Evolutionary conservation across 1,140 invertebrate genomes (phyloP), one percentile per base, ranked within the genome.

Genomic region (Achroia grisella): DNA sequence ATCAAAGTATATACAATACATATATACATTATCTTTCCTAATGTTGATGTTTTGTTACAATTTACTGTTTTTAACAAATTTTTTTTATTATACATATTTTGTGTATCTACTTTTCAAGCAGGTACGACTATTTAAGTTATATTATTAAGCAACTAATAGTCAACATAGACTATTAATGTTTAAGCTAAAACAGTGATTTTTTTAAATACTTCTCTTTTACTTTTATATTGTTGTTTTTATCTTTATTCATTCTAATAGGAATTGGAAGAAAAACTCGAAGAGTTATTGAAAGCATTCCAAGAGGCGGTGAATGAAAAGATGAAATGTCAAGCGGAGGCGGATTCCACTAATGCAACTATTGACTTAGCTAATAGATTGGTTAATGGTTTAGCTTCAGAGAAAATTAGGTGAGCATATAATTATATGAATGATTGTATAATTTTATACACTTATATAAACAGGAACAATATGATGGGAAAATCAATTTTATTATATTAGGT

Each of bases 361-460:
- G 93, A 96, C 77, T 86, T 98, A 27, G 97, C 97, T 4, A 97
- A 98, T 73, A 88, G 97, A 71, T 86, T 99, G 2, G 95, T 99
- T 0, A 95, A 94, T 62, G 97, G 97, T 27, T 86, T 99, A 35
- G 95, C 94, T 0, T 97, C 96, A 0, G 97, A 98, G 75, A 98
- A 97, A 84, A 88, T 96, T 34, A 88, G 92, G 53, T 92, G 32
- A 11, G 28, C 28, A 36, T 10, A 35, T 35, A 8, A 23, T 32
- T 33, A 40, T 27, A 44, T 10, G 14, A 35, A 15, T 44, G 2
- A 32, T n/a, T n/a, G n/a, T n/a, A n/a, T n/a, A n/a, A n/a, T n/a
- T n/a, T n/a, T n/a, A n/a, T n/a, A n/a, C n/a, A n/a, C n/a, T n/a
- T n/a, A n/a, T n/a, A n/a, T n/a, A n/a, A n/a, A n/a, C n/a, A n/a